Evolutionary conservation across 37 sponge, comb jelly and placozoan species (phyloP), one percentile per base, ranked within the genome.

Genomic region (Ianthella basta): DNA sequence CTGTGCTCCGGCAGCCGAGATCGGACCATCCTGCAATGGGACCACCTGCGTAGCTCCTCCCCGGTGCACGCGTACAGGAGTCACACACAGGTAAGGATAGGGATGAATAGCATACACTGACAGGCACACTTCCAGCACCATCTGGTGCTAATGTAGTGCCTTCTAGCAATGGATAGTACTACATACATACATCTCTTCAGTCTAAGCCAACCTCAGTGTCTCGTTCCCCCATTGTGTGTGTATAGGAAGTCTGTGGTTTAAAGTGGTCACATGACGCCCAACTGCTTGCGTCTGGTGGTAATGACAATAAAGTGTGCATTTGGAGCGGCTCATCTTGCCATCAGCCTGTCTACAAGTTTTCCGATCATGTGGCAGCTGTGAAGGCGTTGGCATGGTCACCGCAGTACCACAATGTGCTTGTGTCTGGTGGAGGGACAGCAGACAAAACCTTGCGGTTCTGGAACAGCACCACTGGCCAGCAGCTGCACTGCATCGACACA

Each of bases 381-480:
- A 98, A 98, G 83, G 99, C 99, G 25, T 79, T 98, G 16, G 89
- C 99, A 29, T 98, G 99, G 99, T 98, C 97, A 1, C 99, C 99
- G 0, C 97, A 98, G 55, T 73, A 86, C 72, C 93, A 95, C 72
- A 91, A 92, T 32, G 63, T 96, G 14, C 83, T 98, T 66, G 97
- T 94, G 33, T 90, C 97, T 18, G 99, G 99, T 16, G 99, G 99
- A 16, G 99, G 99, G n/a, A 97, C 99, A 19, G 88, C 89, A 1
- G 99, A 98, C 59, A 74, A 90, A 53, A 91, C 91, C 25, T 92
- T 98, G 23, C 87, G 97, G 8, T 94, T 98, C 77, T 96, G 97
- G 97, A 98, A 98, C 86, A 90, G 89, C 15, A 59, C 90, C 37
- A 95, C 89, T 0, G 97, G 97, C 30, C 94, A 88, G 66, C 89